phyloP scores from a whole-genome alignment of 2,888 invertebrate species.

The Microctonus brassicae region DNA sequence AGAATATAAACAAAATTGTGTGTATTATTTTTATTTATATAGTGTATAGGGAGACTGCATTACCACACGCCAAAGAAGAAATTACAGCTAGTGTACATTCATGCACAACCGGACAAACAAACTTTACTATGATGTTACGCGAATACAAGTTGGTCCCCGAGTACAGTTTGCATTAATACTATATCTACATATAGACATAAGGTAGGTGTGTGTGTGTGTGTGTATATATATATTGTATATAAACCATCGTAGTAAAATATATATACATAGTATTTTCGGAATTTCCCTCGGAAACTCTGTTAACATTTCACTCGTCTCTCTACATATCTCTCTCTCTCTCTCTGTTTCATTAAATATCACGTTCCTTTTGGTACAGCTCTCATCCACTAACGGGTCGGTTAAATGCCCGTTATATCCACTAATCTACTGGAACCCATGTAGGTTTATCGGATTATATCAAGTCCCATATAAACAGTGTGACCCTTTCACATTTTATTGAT shows the following conservation, averaged over 20 bases:
- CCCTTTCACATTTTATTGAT: background rate
- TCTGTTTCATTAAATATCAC: conserved; percentile 1
- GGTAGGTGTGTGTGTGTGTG: too few relatives aligned
- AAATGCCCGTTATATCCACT: conserved; percentile 39
- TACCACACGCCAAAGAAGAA: conserved; percentile 17
- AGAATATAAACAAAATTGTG: background rate
- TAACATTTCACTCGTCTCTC: conserved; percentile 19
- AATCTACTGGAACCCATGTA: conserved; percentile 42
- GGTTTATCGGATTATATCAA: conserved; percentile 45
- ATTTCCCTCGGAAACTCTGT: too few relatives aligned
- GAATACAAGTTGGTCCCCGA: conserved; percentile 30
- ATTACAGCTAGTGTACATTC: conserved; percentile 43
- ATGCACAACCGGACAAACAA: conserved; percentile 50
- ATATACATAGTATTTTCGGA: too few relatives aligned
- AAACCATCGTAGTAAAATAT: too few relatives aligned
- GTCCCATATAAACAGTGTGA: conserved; percentile 6
- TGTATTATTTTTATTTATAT: background rate
- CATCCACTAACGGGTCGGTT: conserved; percentile 12
- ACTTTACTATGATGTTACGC: conserved; percentile 48
- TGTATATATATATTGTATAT: too few relatives aligned
- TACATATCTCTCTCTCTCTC: conserved; percentile 9
- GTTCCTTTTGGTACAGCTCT: conserved; percentile 18
- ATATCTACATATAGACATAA: background rate
- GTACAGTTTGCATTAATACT: conserved; percentile 31
- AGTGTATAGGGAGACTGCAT: too few relatives aligned